Percentiles rank a stretch among this genome's conserved stretches.
These are phyloP conservation scores for Myrmophylax atrothorax DNA, from an alignment of 2,113 vertebrate genomes.

Conservation along the genomic window DNA sequence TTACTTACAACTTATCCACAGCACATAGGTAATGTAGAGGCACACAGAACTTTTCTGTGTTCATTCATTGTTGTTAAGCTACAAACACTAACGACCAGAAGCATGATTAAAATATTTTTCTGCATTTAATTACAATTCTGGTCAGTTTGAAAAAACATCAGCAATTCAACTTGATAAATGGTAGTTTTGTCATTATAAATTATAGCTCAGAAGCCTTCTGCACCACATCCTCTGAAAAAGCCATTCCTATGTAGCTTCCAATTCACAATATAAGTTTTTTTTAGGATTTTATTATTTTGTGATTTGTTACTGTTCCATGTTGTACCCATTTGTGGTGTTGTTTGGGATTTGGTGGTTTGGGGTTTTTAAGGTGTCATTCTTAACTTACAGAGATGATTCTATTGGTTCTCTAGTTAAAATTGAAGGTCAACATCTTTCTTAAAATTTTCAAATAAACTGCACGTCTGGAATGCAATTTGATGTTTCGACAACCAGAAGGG, in stretches of 20 bases:
- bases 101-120: neutral
- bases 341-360: neutral
- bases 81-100: neutral
- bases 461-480: neutral
- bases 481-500: neutral
- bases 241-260: neutral
- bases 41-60: neutral
- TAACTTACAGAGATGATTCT: neutral
- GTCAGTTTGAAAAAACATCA: neutral
- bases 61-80: neutral
- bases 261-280: neutral
- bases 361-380: rapidly evolving
- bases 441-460: neutral
- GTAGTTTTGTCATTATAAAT: neutral
- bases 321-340: neutral
- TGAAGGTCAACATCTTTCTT: neutral
- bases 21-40: neutral
- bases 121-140: neutral
- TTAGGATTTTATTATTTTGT: neutral
- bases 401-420: neutral
- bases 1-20: neutral
- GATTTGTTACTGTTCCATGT: neutral
- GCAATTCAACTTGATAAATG: neutral
- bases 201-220: neutral
- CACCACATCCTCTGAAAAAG: neutral